Percentiles rank a stretch among this genome's conserved stretches.
Evolutionary conservation across 2,113 vertebrate genomes (phyloP).

Genomic region (Neolamprologus kungweensis): DNA sequence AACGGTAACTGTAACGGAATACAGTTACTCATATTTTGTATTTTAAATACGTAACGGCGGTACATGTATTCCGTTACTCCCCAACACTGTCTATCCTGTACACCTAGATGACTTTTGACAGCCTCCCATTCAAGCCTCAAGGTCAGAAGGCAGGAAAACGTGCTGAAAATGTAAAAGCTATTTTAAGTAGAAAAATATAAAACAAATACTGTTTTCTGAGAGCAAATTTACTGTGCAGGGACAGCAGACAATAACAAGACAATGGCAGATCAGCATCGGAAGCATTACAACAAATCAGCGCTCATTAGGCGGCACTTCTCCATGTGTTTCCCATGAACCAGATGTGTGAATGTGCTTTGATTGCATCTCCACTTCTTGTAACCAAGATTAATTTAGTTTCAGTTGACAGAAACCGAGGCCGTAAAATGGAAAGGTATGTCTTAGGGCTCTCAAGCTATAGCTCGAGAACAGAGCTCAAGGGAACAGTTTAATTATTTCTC

Average conservation of each 20-base stretch:
- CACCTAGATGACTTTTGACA: background rate
- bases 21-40: too few species aligned
- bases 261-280: background rate
- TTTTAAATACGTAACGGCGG: too few species aligned
- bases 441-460: background rate
- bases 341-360: background rate
- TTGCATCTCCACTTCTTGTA: background rate
- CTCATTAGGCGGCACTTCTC: background rate
- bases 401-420: background rate
- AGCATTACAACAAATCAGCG: background rate
- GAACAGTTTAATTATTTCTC: background rate
- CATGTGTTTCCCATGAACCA: background rate
- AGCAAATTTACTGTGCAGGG: background rate
- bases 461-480: background rate
- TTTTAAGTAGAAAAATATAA: background rate
- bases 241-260: background rate
- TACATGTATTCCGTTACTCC: accelerated
- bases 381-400: background rate
- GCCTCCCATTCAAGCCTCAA: background rate
- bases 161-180: background rate
- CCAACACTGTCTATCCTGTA: background rate
- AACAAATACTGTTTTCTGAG: background rate
- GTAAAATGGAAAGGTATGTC: background rate
- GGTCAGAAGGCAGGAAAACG: background rate
- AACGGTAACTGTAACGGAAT: accelerated